Conservation (phyloP, 92 coral and sea anemone species). For the Porites divaricata region DNA sequence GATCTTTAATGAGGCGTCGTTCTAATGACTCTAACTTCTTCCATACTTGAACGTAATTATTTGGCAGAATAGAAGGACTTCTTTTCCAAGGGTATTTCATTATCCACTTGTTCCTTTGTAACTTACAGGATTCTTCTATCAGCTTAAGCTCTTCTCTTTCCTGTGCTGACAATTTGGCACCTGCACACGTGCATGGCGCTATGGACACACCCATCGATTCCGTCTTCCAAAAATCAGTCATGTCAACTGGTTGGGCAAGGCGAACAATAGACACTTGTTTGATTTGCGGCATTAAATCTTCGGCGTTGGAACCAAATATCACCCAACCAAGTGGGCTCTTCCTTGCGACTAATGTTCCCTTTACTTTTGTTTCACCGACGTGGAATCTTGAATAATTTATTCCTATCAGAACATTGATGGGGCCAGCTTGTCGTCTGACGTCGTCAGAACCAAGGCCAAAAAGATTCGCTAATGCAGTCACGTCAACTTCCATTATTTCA, state of each 20-base stretch:
- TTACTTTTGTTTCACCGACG: slow-evolving; percentile 42
- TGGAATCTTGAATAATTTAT: slow-evolving; percentile 39
- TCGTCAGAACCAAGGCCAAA: slow-evolving; percentile 17
- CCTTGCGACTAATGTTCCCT: slow-evolving; percentile 45
- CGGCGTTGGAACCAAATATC: slow-evolving; percentile 40
- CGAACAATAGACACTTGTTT: slow-evolving; percentile 45
- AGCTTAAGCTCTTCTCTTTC: slow-evolving; percentile 35
- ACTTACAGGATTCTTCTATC: slow-evolving; percentile 34
- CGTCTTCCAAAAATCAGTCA: slow-evolving; percentile 54
- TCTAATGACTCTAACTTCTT: slow-evolving; percentile 49
- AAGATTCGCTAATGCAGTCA: slow-evolving; percentile 9
- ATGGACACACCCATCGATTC: slow-evolving; percentile 66
- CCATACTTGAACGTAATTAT: slow-evolving; percentile 50
- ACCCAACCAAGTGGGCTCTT: slow-evolving; percentile 70
- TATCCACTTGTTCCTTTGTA: neutral
- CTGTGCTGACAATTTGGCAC: slow-evolving; percentile 37
- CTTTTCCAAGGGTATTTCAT: slow-evolving; percentile 38
- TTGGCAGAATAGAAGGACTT: slow-evolving; percentile 28
- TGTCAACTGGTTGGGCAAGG: slow-evolving; percentile 29
- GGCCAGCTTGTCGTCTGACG: slow-evolving; percentile 45
- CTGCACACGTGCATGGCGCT: slow-evolving; percentile 48
- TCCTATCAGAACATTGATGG: slow-evolving; percentile 56
- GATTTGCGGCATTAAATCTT: neutral
- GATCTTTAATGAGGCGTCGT: slow-evolving; percentile 42
- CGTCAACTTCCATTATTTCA: slow-evolving; percentile 20